phyloP scores from a whole-genome alignment of 2,113 vertebrate genomes.

The Suncus etruscus region DNA sequence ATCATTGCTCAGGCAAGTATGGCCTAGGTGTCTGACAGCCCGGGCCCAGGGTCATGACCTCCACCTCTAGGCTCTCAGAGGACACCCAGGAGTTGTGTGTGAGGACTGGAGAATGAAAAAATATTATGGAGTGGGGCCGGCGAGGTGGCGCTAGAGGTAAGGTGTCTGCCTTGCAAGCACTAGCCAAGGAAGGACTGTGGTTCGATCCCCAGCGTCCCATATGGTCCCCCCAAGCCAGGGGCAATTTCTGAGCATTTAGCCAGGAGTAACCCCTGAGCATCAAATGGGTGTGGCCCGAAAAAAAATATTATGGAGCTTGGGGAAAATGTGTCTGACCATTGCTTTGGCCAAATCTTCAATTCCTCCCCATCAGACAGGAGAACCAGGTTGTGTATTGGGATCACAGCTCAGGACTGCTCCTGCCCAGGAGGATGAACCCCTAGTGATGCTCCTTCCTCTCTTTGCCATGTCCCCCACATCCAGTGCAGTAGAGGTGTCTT shows the following conservation, averaged over 20 bases:
- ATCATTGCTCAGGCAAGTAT: background rate
- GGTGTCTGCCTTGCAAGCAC: too few species aligned
- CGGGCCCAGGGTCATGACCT: background rate
- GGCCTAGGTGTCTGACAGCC: background rate
- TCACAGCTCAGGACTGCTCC: background rate
- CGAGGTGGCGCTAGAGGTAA: too few species aligned
- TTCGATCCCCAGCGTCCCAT: too few species aligned
- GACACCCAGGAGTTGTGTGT: background rate
- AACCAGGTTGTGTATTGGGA: background rate
- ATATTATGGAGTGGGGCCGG: background rate
- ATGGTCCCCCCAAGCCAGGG: too few species aligned
- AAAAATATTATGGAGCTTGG: background rate
- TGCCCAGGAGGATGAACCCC: background rate
- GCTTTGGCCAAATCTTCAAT: constrained; percentile 12
- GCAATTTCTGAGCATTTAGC: too few species aligned
- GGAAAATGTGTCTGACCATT: background rate
- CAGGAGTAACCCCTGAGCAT: too few species aligned
- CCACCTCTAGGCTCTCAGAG: background rate
- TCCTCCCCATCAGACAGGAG: background rate
- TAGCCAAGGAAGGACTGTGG: too few species aligned
- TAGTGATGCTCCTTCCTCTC: background rate
- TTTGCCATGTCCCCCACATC: background rate
- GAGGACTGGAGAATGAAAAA: constrained; percentile 25
- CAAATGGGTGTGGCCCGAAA: too few species aligned
- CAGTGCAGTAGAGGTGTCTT: background rate